phyloP scores from a whole-genome alignment of 2,888 invertebrate species.

The Ichneumoninae sp. region DNA sequence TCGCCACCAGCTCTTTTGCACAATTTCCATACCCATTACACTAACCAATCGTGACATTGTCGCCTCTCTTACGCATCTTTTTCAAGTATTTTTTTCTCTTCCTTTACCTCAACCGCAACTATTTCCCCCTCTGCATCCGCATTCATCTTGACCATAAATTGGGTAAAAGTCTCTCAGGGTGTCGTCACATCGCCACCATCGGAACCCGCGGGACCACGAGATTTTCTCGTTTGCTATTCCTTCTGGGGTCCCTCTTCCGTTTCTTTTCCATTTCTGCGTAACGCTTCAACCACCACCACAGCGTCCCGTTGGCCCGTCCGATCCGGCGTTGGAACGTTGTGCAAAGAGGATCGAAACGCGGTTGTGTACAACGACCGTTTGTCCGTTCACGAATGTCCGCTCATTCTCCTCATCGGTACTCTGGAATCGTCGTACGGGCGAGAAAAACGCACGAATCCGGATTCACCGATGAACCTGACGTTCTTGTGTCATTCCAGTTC shows the following conservation, averaged over 20 bases:
- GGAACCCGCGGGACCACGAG: slow-evolving; percentile 57
- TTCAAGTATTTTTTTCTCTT: background rate
- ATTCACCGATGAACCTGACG: slow-evolving; percentile 11
- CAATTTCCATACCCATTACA: background rate
- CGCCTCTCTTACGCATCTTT: background rate
- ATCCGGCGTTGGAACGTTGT: slow-evolving; percentile 39
- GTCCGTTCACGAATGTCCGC: slow-evolving; percentile 26
- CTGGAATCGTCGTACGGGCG: background rate
- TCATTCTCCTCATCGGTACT: background rate
- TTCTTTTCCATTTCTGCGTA: slow-evolving; percentile 35
- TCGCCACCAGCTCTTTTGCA: background rate
- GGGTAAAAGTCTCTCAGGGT: slow-evolving; percentile 52
- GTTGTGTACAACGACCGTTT: slow-evolving; percentile 25
- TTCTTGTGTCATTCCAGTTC: background rate
- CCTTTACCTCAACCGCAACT: background rate
- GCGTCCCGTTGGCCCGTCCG: slow-evolving; percentile 24
- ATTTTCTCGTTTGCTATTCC: slow-evolving; percentile 46
- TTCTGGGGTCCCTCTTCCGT: slow-evolving; percentile 26
- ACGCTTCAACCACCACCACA: slow-evolving; percentile 19
- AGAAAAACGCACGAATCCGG: slow-evolving; percentile 3
- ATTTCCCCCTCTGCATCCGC: slow-evolving; percentile 24
- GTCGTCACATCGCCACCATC: slow-evolving; percentile 23
- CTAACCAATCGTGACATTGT: background rate
- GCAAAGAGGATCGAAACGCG: slow-evolving; percentile 4
- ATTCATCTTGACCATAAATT: slow-evolving; percentile 56